Percentiles rank a stretch among this genome's conserved stretches.
Conservation (phyloP, 30 jellyfish, hydroid and myxozoan genomes). For the Aurelia aurita complex sp. Pacific region DNA sequence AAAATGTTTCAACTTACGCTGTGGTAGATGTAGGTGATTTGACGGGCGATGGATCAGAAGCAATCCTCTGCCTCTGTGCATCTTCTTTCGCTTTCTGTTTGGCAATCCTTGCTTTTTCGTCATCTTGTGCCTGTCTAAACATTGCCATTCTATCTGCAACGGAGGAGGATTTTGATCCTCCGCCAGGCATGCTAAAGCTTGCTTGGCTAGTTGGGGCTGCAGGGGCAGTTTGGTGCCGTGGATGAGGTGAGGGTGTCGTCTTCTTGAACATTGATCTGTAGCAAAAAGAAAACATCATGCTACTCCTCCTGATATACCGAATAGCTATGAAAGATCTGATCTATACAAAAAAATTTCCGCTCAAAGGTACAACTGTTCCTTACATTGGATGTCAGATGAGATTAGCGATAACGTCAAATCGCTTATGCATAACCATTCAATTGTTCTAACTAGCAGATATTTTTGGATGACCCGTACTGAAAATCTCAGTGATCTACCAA, state of each 20-base stretch:
- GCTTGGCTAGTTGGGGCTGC: constrained; percentile 45
- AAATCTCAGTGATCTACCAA: too few relatives aligned
- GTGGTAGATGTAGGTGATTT: constrained; percentile 52
- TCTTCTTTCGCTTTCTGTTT: constrained; percentile 64
- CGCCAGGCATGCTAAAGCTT: constrained; percentile 34
- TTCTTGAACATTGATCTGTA: constrained; percentile 50
- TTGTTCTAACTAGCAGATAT: too few relatives aligned
- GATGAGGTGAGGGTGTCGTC: constrained; percentile 56
- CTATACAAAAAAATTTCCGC: too few relatives aligned
- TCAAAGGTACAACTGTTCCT: too few relatives aligned
- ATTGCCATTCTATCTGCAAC: constrained; percentile 90
- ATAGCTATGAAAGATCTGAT: too few relatives aligned
- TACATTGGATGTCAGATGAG: too few relatives aligned
- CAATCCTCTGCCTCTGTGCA: constrained; percentile 41
- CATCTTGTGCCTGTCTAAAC: constrained; percentile 83
- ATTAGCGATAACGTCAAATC: too few relatives aligned
- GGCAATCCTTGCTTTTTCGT: constrained; percentile 78
- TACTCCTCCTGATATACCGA: too few relatives aligned
- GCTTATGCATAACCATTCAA: too few relatives aligned
- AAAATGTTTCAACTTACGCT: constrained; percentile 60
- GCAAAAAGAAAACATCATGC: background rate
- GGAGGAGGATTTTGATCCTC: constrained; percentile 60
- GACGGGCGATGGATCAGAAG: constrained; percentile 75
- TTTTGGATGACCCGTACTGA: too few relatives aligned
- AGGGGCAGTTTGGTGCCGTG: constrained; percentile 73